A percentile compares a stretch with the other conserved stretches of the same genome.
These are phyloP conservation scores for Troilus luridus DNA, from an alignment of 2,888 invertebrate genomes.

Conservation along the genomic window DNA sequence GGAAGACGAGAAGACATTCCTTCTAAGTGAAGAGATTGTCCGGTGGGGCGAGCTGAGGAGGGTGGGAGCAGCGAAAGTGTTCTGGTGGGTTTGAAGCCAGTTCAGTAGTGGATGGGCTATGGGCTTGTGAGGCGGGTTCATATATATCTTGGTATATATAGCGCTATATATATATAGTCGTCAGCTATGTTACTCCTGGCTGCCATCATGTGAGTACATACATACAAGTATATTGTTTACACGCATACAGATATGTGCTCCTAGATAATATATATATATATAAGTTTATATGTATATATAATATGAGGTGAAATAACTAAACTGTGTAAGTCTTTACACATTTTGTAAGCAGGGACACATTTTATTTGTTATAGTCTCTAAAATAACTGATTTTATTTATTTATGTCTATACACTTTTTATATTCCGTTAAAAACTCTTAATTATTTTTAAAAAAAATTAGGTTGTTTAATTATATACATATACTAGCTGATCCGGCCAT, in stretches of 20 bases:
- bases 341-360: no score
- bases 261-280: constrained; percentile 22
- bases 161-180: neutral
- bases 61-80: constrained; percentile 19
- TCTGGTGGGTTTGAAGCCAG: neutral
- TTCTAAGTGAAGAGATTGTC: neutral
- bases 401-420: no score
- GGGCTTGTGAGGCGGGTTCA: neutral
- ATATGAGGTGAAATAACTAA: no score
- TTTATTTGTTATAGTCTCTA: no score
- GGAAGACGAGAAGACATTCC: neutral
- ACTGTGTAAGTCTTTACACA: no score
- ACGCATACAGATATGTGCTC: neutral
- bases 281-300: neutral
- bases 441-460: no score
- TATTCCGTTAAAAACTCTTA: no score
- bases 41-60: neutral
- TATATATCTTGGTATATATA: neutral
- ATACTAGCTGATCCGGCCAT: no score
- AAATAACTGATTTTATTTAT: no score
- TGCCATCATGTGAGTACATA: neutral
- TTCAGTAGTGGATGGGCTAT: constrained; percentile 4
- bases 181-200: neutral
- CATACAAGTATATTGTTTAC: neutral
- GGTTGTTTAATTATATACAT: no score